Conservation (phyloP, 2,113 vertebrate genomes). For the Dasyornis broadbenti region DNA sequence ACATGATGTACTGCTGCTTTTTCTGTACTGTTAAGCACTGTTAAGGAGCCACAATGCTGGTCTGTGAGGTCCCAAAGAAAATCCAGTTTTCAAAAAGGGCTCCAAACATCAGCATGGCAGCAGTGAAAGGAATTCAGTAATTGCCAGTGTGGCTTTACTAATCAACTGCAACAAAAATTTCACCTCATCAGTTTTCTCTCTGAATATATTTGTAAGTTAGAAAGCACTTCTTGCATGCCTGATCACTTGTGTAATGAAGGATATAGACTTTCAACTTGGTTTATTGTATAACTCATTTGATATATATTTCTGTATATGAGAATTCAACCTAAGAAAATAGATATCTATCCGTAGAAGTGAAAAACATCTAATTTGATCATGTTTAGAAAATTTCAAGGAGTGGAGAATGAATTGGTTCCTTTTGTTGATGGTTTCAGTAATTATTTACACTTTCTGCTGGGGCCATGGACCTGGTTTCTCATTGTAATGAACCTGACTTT, state of each 20-base stretch:
- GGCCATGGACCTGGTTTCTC: background rate
- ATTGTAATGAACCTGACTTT: background rate
- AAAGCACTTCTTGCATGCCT: background rate
- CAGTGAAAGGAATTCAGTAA: background rate
- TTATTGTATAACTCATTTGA: background rate
- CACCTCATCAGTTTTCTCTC: background rate
- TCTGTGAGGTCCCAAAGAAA: background rate
- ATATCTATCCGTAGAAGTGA: background rate
- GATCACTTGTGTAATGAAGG: background rate
- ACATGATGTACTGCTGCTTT: background rate
- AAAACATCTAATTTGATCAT: background rate
- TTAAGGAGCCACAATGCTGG: background rate
- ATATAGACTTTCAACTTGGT: background rate
- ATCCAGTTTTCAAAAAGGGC: background rate
- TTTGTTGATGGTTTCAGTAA: background rate
- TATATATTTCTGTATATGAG: background rate
- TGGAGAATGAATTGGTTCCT: background rate
- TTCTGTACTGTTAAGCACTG: background rate
- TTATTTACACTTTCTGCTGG: background rate
- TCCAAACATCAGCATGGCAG: background rate
- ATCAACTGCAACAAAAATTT: background rate
- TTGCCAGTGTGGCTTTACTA: background rate
- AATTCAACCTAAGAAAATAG: background rate
- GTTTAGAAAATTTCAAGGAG: background rate
- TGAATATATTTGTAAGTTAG: background rate